phyloP scores from a whole-genome alignment of 1,140 invertebrate genomes.

The Nilaparvata lugens region DNA sequence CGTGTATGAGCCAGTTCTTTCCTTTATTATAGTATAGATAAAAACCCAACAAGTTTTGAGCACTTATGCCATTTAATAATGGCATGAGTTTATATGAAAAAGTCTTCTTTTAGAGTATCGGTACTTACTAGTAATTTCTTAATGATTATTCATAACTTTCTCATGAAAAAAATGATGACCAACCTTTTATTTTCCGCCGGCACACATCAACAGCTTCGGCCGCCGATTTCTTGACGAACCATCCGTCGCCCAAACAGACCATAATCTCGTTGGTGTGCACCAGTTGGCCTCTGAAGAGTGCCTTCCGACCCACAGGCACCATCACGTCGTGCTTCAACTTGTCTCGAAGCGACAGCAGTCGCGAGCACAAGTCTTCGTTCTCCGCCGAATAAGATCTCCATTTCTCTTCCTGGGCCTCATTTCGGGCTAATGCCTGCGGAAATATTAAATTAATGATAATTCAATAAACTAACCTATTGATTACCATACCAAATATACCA shows the following conservation, averaged over 20 bases:
- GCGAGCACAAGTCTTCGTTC: slow-evolving; percentile 15
- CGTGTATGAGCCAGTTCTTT: no score
- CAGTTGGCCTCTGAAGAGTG: slow-evolving; percentile 57
- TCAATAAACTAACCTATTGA: neutral
- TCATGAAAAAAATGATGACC: slow-evolving; percentile 20
- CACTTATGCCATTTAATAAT: no score
- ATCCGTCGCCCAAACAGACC: slow-evolving; percentile 56
- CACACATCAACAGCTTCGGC: slow-evolving; percentile 52
- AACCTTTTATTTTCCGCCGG: slow-evolving; percentile 49
- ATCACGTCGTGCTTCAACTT: slow-evolving; percentile 38
- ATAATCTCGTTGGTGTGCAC: slow-evolving; percentile 64
- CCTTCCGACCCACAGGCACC: slow-evolving; percentile 53
- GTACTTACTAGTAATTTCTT: no score
- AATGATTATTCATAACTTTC: neutral
- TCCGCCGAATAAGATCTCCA: slow-evolving; percentile 22
- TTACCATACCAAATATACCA: no score
- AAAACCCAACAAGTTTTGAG: no score
- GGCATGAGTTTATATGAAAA: no score
- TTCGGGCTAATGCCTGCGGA: slow-evolving; percentile 15
- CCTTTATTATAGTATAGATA: no score
- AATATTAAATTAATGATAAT: no score
- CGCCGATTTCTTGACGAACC: slow-evolving; percentile 58
- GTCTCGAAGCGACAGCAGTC: slow-evolving; percentile 17
- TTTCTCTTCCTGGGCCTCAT: slow-evolving; percentile 5
- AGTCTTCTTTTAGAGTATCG: no score